Evolutionary conservation across 2,113 vertebrate genomes (phyloP).

Genomic region (Chascanopsetta lugubris): DNA sequence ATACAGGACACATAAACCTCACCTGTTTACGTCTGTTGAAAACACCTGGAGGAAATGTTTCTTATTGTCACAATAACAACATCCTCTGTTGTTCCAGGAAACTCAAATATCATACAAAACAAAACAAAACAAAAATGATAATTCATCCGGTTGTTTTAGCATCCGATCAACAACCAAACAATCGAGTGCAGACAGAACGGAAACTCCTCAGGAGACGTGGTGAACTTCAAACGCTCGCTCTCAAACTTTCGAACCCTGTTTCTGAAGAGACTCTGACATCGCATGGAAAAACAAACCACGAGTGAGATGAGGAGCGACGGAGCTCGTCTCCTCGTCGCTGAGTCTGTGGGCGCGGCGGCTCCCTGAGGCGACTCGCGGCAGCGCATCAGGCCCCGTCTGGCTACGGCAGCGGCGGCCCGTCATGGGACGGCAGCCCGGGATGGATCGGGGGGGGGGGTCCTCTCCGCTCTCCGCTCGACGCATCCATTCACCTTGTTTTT

Average conservation of each 20-base stretch:
- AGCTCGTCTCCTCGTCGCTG: conserved; percentile 7
- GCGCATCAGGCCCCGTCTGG: conserved; percentile 54
- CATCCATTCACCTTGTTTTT: conserved; percentile 36
- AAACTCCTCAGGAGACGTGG: too few species aligned
- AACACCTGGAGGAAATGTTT: too few species aligned
- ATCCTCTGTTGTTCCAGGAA: too few species aligned
- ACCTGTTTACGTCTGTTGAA: too few species aligned
- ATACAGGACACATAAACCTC: too few species aligned
- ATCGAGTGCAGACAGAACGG: too few species aligned
- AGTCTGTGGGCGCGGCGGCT: conserved; percentile 10
- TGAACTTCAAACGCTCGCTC: too few species aligned
- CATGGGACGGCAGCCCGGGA: conserved; percentile 25
- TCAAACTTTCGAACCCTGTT: not conserved
- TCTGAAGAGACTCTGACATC: not conserved
- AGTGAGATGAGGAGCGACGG: not conserved
- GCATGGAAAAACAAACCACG: not conserved
- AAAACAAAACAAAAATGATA: too few species aligned
- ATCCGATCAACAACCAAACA: too few species aligned
- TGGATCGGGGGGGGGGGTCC: conserved; percentile 21
- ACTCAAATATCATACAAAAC: too few species aligned
- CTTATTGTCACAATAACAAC: too few species aligned
- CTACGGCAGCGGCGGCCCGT: conserved; percentile 43
- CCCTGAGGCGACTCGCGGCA: conserved; percentile 29
- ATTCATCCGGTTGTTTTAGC: too few species aligned
- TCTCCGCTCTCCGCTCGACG: conserved; percentile 14